Evolutionary conservation across 2,888 invertebrate species (phyloP), one percentile per base, ranked within the genome.

Genomic region (Portevinia maculata): DNA sequence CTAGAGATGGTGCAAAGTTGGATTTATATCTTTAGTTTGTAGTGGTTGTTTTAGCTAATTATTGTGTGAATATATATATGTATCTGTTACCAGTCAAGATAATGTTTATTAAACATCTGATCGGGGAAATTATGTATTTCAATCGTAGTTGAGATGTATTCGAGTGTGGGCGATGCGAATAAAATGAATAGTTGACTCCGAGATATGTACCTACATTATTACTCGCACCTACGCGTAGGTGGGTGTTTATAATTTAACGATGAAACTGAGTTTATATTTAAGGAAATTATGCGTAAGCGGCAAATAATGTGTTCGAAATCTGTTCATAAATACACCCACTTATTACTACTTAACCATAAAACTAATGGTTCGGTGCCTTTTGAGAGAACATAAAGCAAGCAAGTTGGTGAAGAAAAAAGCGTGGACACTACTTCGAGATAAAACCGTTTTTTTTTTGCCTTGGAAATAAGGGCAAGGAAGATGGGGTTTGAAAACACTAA

Each of bases 41-140:
- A 41, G n/a, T n/a, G n/a, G 32, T 8, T 24, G 46, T 44, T 59
- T 32, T 44, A 24, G 34, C 7, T 62, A 37, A 28, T 53, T 34
- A 53, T 62, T 69, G 59, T 70, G 70, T 70, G 62, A 53, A 64
- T 44, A 44, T 8, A 28, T 50, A 52, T 70, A 39, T 52, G 17
- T 69, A 50, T 53, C 59, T 64, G 52, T 70, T 70, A 37, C 17
- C 57, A 57, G 50, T 39, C 39, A 7, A 39, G 13, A 13, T 59
- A n/a, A 53, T 83, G 81, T 75, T 55, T 65, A 83, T 76, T 76
- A 76, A 76, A 76, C 11, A 65, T 39, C 65, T 76, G 48, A 83
- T 70, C 71, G 50, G 69, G 50, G 9, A 37, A 39, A 9, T 28
- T 28, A 46, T 41, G 39, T 32, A 34, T 50, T 64, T 64, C 30